Evolutionary conservation across 2,113 vertebrate species (phyloP), one percentile per base, ranked within the genome.

Genomic region (Mobula birostris): DNA sequence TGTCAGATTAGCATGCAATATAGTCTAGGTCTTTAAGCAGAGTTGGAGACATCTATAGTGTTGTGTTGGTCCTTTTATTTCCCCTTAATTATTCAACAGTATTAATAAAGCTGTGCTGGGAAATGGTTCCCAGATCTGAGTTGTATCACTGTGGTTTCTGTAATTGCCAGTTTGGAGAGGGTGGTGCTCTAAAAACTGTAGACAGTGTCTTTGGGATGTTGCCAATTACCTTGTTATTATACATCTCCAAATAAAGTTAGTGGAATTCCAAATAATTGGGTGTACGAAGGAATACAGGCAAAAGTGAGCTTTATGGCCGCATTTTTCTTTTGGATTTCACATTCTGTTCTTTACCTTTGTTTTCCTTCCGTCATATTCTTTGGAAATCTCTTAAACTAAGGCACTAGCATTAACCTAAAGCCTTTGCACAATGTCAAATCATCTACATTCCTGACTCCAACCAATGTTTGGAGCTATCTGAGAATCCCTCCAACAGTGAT

Each of bases 201-300:
- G 91, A 93, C 90, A 48, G 68, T 76, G 68, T 76, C 68, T 93
- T 93, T 93, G 70, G 76, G 91, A 56, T 74, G 91, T 93, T 93
- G 91, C 91, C 91, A 93, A 27, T 72, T 74, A 74, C 11, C 68
- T 56, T 48, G 19, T 56, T 74, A 70, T 91, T 91, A 76, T 56
- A 40, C 32, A 40, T 68, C 15, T 92, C 32, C 15, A 21, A 24
- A 68, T 2, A 92, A 63, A 40, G 66, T 68, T 36, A 29, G 29
- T 15, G n/a, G 2, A 56, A 24, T 21, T 56, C 32, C 36, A 27
- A 6, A 8, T 48, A 48, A 93, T 93, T 92, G 11, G 21, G 14
- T 56, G 36, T 76, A 74, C n/a, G 36, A 56, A 29, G 48, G 70
- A 48, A 74, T 40, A 24, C 24, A 76, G 66, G 15, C 1, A 68